phyloP scores from a whole-genome alignment of 2,113 vertebrate species.

The Scartelaos histophorus region DNA sequence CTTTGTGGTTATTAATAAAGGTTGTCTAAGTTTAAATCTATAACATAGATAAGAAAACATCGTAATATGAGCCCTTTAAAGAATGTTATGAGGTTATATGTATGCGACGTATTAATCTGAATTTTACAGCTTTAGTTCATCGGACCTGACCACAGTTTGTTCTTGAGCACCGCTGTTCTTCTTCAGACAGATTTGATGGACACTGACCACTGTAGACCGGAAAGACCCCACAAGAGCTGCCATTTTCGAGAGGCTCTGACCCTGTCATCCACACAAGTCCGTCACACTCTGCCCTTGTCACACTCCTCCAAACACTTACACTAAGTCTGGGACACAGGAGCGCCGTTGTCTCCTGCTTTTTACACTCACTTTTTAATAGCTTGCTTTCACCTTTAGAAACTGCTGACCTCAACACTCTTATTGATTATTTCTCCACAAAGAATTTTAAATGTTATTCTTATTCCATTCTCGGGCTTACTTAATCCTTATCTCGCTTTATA shows the following conservation, averaged over 20 bases:
- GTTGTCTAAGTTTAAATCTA: too few relatives aligned
- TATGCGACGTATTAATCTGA: neutral
- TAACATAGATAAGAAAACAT: too few relatives aligned
- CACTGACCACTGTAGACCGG: neutral
- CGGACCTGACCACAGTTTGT: neutral
- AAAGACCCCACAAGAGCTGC: slow-evolving; percentile 1
- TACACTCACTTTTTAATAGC: neutral
- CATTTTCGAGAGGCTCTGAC: slow-evolving; percentile 1
- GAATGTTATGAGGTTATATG: neutral
- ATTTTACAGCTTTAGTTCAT: neutral
- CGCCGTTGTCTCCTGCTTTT: neutral
- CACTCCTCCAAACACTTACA: neutral
- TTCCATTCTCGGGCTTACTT: neutral
- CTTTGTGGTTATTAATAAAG: too few relatives aligned
- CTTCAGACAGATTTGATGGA: neutral
- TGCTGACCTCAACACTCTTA: neutral
- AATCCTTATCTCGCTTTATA: neutral
- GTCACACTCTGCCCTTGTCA: neutral
- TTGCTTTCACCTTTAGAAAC: neutral
- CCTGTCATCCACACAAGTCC: neutral
- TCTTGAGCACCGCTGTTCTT: neutral
- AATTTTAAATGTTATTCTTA: neutral
- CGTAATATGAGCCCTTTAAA: too few relatives aligned
- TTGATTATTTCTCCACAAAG: neutral
- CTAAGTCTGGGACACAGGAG: neutral